Conservation (phyloP, 2,113 vertebrate species). For the Neogale vison region DNA sequence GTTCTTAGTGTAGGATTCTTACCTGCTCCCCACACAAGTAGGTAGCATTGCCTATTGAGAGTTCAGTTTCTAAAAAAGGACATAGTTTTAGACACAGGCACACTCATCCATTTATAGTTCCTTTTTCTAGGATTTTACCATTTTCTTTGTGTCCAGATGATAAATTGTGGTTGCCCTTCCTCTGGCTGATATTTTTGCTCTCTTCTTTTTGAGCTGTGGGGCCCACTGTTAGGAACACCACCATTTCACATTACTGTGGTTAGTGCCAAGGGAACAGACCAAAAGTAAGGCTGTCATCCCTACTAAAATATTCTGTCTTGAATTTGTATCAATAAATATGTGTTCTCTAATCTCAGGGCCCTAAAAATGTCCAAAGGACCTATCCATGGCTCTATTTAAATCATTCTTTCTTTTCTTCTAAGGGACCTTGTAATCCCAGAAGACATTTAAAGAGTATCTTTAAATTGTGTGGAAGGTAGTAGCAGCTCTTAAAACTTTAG, state of each 20-base stretch:
- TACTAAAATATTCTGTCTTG: not conserved
- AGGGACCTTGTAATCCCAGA: not conserved
- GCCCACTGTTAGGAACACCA: not conserved
- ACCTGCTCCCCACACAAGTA: not conserved
- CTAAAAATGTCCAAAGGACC: not conserved
- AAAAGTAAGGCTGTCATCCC: not conserved
- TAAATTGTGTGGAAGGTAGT: not conserved
- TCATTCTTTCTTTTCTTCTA: not conserved
- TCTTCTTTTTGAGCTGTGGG: not conserved
- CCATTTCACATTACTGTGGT: not conserved
- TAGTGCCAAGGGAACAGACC: not conserved
- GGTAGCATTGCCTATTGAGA: not conserved
- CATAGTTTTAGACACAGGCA: not conserved
- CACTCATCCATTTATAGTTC: not conserved
- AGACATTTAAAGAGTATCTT: not conserved
- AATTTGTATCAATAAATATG: not conserved
- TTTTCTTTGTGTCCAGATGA: not conserved
- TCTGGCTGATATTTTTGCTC: not conserved
- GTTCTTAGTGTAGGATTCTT: not conserved
- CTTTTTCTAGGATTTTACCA: not conserved
- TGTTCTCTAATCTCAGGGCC: not conserved
- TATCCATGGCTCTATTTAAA: not conserved
- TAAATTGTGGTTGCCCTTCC: not conserved
- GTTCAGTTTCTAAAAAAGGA: not conserved
- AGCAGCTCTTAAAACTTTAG: not conserved